Evolutionary conservation across 1,140 invertebrate genomes (phyloP), one percentile per base, ranked within the genome.

Genomic region (Araneus ventricosus): DNA sequence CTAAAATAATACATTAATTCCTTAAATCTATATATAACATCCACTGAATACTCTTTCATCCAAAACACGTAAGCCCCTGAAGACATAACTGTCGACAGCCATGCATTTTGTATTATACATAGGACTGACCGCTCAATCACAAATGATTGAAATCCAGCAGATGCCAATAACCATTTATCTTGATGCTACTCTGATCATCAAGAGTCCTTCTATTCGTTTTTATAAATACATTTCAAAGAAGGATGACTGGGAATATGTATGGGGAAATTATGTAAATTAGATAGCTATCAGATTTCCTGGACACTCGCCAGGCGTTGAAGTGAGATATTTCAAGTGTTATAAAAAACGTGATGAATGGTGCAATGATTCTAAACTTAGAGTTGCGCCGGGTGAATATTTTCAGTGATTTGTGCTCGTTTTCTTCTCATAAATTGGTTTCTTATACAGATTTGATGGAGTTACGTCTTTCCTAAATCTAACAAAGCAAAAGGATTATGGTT

Each of bases 111-210:
- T 6, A 39, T 45, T 24, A 39, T n/a, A 45, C 34, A 61, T 24
- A 41, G 20, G 4, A 59, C 70, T 30, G 70, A 37, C 45, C 37
- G 34, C 30, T 92, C 63, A 85, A 86, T 92, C 82, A 67, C 37
- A 37, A 27, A 24, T 92, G 90, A 92, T 92, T 92, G 90, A 86
- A 75, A 37, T 27, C 39, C 14, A 70, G 57, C 90, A 92, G 80
- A 92, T 86, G 90, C 79, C 90, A 92, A 92, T 92, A 70, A 75
- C 82, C 90, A 80, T 92, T 92, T 86, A 92, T 92, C 90, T 92
- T 86, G 80, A 70, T 86, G 63, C n/a, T 52, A 37, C 80, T 27
- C 14, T 45, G 67, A 85, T 92, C 90, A 92, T 92, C 82, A 86
- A 67, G 41, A 92, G 4, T 75, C 30, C 86, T 79, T 5, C 45